Conservation (phyloP, 2,113 vertebrate genomes). For the Cryptoleucopteryx plumbea region DNA sequence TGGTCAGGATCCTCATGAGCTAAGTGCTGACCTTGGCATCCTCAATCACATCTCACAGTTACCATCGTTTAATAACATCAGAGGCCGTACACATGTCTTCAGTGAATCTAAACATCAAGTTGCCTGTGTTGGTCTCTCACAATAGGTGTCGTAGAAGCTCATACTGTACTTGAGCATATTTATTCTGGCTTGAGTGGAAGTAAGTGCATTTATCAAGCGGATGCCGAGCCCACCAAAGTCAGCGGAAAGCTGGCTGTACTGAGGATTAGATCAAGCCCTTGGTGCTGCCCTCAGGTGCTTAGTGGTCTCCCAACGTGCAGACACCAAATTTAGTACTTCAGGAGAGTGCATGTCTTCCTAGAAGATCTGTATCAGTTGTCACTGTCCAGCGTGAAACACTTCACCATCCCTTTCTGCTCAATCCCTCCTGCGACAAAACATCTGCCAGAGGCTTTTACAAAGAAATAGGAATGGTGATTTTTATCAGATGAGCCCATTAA, state of each 20-base stretch:
- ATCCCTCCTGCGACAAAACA: not conserved
- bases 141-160: not conserved
- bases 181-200: not conserved
- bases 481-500: not conserved
- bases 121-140: not conserved
- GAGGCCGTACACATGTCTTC: not conserved
- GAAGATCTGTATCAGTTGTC: not conserved
- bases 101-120: not conserved
- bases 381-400: not conserved
- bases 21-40: not conserved
- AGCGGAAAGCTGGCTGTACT: not conserved
- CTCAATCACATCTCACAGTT: not conserved
- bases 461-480: not conserved
- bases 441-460: not conserved
- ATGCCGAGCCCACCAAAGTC: not conserved
- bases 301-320: not conserved
- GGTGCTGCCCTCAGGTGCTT: not conserved
- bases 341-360: not conserved
- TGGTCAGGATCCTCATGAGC: not conserved
- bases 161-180: not conserved
- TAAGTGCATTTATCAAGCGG: not conserved
- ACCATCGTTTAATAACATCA: not conserved
- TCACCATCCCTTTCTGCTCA: not conserved
- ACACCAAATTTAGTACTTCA: not conserved
- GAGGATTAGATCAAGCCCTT: not conserved